Evolutionary conservation across 1,140 invertebrate genomes (phyloP), one percentile per base, ranked within the genome.

Genomic region (Aphelenchoides besseyi): DNA sequence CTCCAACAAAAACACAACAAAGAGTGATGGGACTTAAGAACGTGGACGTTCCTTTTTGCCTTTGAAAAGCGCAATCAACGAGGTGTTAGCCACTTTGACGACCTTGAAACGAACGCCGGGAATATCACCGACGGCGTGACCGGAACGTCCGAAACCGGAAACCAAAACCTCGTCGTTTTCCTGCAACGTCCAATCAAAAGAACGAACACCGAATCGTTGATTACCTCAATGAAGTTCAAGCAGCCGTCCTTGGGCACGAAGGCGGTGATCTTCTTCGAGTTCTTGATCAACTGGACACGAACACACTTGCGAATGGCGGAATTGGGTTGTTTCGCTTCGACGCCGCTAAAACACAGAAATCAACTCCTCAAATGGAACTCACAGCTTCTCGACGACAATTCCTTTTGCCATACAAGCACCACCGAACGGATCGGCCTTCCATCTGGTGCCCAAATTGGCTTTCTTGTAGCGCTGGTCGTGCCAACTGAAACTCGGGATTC

Each of bases 341-440:
- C 96, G 84, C 97, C 97, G 86, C 95, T 97, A 87, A 48, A 89
- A 89, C 84, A 79, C 80, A 68, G 2, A n/a, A 5, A 12, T 35
- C 54, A 70, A 59, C n/a, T 54, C 0, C 2, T 30, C 30, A 28
- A 68, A 78, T 28, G n/a, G 5, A 57, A 66, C 92, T 90, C 90
- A 97, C 94, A 98, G 94, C 92, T 99, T 99, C 89, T 99, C 96
- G 69, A 99, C 89, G 74, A 99, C 97, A 87, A 99, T 99, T 86
- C 97, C 97, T 87, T 99, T 99, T 68, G 97, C 97, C 86, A 98
- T 95, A 78, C 96, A 98, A 83, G 97, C 96, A 84, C 97, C 97
- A 87, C 93, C 95, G 87, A 99, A 99, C 83, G 97, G 97, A 90
- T 99, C 98, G 78, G 95, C 94, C 90, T 98, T 98, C 95, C 95